phyloP scores from a whole-genome alignment of 2,888 invertebrate genomes.

The Melanostoma scalare region DNA sequence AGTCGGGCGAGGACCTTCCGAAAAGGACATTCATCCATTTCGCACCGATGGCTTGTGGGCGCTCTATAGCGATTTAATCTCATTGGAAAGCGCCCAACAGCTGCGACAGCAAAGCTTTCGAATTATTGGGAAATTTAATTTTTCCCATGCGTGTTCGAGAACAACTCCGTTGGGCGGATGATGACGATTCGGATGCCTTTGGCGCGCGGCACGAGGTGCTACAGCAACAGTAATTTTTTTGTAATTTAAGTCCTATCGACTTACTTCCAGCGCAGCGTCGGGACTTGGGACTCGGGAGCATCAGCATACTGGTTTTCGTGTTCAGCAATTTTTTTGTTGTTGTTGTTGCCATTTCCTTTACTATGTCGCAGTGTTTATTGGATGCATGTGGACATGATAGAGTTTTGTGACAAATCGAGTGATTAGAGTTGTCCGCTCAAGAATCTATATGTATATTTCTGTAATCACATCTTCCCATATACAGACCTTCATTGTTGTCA shows the following conservation, averaged over 20 bases:
- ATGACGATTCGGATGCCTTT: not conserved
- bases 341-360: not conserved
- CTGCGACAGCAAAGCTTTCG: constrained; percentile 78
- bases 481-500: constrained; percentile 13
- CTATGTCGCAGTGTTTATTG: not conserved
- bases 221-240: constrained; percentile 10
- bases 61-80: constrained; percentile 82
- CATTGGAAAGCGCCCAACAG: constrained; percentile 81
- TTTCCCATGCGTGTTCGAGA: constrained; percentile 74
- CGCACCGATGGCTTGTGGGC: constrained; percentile 80
- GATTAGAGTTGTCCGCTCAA: constrained; percentile 44
- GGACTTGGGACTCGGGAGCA: too few species aligned
- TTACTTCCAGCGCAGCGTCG: constrained; percentile 39
- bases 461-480: not conserved
- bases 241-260: constrained; percentile 36
- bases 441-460: constrained; percentile 7
- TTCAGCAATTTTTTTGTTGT: not conserved
- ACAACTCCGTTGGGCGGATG: constrained; percentile 4
- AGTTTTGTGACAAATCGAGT: constrained; percentile 56
- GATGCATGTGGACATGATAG: constrained; percentile 30
- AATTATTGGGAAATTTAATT: constrained; percentile 77
- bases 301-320: constrained; percentile 11
- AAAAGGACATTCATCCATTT: constrained; percentile 73
- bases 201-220: not conserved
- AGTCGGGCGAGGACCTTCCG: constrained; percentile 25